Evolutionary conservation across 2,113 vertebrate species (phyloP).

Genomic region (Cryptotis parvus): DNA sequence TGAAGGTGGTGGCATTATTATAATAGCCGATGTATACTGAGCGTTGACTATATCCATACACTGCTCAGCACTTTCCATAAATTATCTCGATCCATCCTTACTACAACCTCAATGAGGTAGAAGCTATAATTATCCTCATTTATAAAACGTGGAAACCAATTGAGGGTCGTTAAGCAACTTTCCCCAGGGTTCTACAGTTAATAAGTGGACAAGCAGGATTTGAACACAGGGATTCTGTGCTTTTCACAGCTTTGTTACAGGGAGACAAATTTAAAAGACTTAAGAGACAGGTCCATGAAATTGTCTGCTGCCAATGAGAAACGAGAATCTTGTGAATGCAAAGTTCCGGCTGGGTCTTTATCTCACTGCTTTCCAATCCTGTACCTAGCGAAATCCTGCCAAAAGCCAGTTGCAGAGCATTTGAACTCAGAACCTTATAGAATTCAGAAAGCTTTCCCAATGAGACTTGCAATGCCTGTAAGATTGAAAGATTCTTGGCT

Average conservation of each 20-base stretch:
- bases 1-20: not conserved
- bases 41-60: not conserved
- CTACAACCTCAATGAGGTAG: not conserved
- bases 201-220: not conserved
- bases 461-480: not conserved
- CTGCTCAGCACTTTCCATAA: not conserved
- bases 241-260: not conserved
- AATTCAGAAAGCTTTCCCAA: conserved; percentile 3
- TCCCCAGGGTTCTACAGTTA: not conserved
- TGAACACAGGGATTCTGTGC: not conserved
- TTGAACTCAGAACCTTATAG: conserved; percentile 19
- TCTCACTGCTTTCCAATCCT: not conserved
- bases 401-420: not conserved
- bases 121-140: conserved; percentile 47
- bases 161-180: not conserved
- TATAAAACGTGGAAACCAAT: conserved; percentile 44
- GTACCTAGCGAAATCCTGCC: not conserved
- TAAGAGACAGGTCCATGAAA: not conserved
- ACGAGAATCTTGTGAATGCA: not conserved
- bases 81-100: conserved; percentile 38
- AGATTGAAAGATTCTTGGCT: conserved; percentile 56
- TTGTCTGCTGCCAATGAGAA: not conserved
- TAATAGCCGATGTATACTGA: not conserved
- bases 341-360: not conserved
- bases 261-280: not conserved